Evolutionary conservation across 2,113 vertebrate genomes (phyloP).

Genomic region (Salvator merianae): DNA sequence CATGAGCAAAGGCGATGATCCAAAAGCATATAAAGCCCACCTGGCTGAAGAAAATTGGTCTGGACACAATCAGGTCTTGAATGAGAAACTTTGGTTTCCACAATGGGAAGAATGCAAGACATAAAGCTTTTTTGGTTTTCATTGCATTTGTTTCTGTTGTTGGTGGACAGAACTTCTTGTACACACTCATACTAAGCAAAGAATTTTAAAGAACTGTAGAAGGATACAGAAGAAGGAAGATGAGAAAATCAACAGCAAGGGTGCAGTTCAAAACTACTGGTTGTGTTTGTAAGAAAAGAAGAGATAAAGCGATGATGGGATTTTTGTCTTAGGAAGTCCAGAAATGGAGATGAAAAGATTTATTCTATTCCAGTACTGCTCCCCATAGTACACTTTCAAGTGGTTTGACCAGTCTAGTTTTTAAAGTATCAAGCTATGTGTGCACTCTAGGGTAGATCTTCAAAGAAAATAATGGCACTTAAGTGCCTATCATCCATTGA

Average conservation of each 20-base stretch:
- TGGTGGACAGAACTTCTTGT: not conserved
- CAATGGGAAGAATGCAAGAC: too few species aligned
- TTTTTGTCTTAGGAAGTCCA: constrained; percentile 30
- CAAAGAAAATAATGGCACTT: constrained; percentile 35
- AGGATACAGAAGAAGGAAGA: not conserved
- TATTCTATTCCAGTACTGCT: constrained; percentile 22
- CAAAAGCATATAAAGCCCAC: too few species aligned
- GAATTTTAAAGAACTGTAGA: not conserved
- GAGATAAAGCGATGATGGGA: not conserved
- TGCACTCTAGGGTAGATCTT: constrained; percentile 26
- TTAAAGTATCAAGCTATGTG: constrained; percentile 28
- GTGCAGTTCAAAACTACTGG: not conserved
- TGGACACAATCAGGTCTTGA: too few species aligned
- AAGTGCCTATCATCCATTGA: constrained; percentile 30
- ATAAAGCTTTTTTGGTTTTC: not conserved
- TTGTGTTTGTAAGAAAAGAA: not conserved
- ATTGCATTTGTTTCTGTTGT: not conserved
- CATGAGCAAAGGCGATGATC: too few species aligned
- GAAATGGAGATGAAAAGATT: not conserved
- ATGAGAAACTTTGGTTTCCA: too few species aligned
- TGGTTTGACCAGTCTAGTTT: constrained; percentile 21
- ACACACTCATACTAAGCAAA: not conserved
- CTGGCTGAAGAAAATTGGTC: too few species aligned
- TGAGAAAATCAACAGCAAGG: not conserved
- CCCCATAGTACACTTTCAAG: constrained; percentile 33